A percentile compares a stretch with the other conserved stretches of the same genome.
phyloP scores from a whole-genome alignment of 2,888 invertebrate species.

The Charanyca ferruginea region DNA sequence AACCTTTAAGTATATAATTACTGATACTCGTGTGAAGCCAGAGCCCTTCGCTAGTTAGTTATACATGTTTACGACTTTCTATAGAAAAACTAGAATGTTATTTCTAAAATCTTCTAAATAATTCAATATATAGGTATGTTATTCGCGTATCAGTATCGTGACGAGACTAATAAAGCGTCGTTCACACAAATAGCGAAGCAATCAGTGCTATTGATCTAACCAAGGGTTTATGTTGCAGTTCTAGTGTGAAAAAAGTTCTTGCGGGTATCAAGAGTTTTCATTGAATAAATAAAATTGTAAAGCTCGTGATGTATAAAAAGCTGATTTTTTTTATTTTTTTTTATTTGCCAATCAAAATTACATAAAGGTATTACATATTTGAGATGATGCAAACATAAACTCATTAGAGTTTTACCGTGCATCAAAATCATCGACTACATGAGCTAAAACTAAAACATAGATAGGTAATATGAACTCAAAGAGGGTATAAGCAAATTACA shows the following conservation, averaged over 20 bases:
- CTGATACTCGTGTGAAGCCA: too few relatives aligned
- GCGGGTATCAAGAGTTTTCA: constrained; percentile 4
- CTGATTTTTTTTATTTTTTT: too few relatives aligned
- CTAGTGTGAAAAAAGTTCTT: constrained; percentile 61
- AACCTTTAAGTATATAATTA: too few relatives aligned
- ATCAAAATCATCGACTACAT: too few relatives aligned
- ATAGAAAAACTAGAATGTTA: neutral
- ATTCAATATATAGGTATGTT: constrained; percentile 2
- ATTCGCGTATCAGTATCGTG: constrained; percentile 27
- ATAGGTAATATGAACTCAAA: too few relatives aligned
- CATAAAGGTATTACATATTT: too few relatives aligned
- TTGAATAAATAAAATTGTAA: constrained; percentile 12
- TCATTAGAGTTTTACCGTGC: too few relatives aligned
- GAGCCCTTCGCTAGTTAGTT: too few relatives aligned
- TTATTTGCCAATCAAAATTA: too few relatives aligned
- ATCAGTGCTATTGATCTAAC: constrained; percentile 68
- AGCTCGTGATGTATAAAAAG: constrained; percentile 13
- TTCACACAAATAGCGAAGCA: constrained; percentile 57
- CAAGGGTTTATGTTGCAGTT: constrained; percentile 59
- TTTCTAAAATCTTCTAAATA: neutral
- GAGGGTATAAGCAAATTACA: too few relatives aligned
- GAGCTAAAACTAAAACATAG: too few relatives aligned
- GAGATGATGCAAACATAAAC: too few relatives aligned
- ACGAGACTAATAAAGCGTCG: constrained; percentile 39
- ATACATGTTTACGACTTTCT: neutral